phyloP scores from a whole-genome alignment of 1,140 invertebrate species.

The Neodiprion pinetum region DNA sequence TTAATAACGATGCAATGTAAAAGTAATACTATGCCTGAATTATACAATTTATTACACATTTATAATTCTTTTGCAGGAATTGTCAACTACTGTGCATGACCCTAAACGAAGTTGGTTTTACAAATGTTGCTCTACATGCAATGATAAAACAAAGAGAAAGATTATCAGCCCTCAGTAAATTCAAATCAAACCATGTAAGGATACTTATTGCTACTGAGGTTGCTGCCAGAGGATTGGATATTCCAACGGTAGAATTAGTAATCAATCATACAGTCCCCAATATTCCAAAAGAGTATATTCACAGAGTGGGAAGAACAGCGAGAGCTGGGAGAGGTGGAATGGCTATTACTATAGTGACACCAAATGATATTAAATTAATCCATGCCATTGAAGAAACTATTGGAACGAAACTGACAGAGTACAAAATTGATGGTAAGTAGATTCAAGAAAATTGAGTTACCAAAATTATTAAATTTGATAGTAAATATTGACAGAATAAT shows the following conservation, averaged over 20 bases:
- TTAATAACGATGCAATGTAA: slow-evolving; percentile 17
- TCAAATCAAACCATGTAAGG: slow-evolving; percentile 84
- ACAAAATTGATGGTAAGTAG: slow-evolving; percentile 79
- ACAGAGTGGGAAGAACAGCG: slow-evolving; percentile 96
- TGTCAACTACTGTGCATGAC: slow-evolving; percentile 88
- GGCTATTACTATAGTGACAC: slow-evolving; percentile 91
- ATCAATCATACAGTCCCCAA: slow-evolving; percentile 94
- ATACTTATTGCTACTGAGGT: slow-evolving; percentile 97
- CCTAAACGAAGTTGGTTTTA: slow-evolving; percentile 84
- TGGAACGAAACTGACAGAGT: slow-evolving; percentile 85
- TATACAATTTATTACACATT: slow-evolving; percentile 16
- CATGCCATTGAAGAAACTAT: slow-evolving; percentile 87
- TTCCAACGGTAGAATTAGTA: slow-evolving; percentile 89
- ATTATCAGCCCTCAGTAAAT: slow-evolving; percentile 78
- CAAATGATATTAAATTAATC: slow-evolving; percentile 87
- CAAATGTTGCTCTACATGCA: slow-evolving; percentile 86
- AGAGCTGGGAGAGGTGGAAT: slow-evolving; percentile 86
- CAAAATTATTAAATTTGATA: neutral
- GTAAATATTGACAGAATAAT: slow-evolving; percentile 9
- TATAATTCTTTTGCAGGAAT: slow-evolving; percentile 65
- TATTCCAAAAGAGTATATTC: slow-evolving; percentile 93
- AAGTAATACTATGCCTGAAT: neutral
- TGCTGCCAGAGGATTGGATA: slow-evolving; percentile 90
- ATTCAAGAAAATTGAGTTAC: slow-evolving; percentile 20
- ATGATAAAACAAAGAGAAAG: slow-evolving; percentile 86